These are phyloP conservation scores for Chesias legatella DNA, from an alignment of 2,888 invertebrate genomes.

Conservation along the genomic window DNA sequence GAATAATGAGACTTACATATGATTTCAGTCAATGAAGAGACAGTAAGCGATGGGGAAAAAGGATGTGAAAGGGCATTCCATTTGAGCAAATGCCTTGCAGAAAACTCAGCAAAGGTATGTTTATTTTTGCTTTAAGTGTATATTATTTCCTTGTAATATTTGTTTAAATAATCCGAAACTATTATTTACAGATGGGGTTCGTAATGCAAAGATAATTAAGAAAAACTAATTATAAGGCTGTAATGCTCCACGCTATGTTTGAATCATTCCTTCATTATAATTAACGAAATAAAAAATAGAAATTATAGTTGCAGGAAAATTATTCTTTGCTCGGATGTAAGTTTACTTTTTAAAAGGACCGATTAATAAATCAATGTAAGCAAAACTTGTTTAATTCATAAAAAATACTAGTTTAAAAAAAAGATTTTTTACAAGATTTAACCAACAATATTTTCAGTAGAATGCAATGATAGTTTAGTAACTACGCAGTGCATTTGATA, in stretches of 20 bases:
- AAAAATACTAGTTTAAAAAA: too few relatives aligned
- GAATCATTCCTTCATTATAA: too few relatives aligned
- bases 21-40: conserved; percentile 57
- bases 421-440: too few relatives aligned
- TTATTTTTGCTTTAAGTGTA: not conserved
- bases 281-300: too few relatives aligned
- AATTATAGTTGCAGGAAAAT: conserved; percentile 15
- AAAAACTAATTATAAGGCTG: not conserved
- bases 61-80: conserved; percentile 65
- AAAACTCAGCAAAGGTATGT: conserved; percentile 55
- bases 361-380: conserved; percentile 34
- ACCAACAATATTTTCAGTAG: too few relatives aligned
- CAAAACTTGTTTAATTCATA: conserved; percentile 44
- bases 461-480: conserved; percentile 4
- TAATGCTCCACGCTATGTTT: conserved; percentile 38
- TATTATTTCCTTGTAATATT: too few relatives aligned
- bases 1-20: not conserved
- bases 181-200: conserved; percentile 48
- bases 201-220: conserved; percentile 22
- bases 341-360: not conserved
- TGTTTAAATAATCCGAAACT: too few relatives aligned
- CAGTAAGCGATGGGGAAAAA: conserved; percentile 52
- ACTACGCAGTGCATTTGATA: conserved; percentile 12
- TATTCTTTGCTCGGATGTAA: too few relatives aligned
- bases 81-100: conserved; percentile 54